Base-by-base conservation (phyloP, 1,140 invertebrate genomes). In the Meteorus sp. region DNA sequence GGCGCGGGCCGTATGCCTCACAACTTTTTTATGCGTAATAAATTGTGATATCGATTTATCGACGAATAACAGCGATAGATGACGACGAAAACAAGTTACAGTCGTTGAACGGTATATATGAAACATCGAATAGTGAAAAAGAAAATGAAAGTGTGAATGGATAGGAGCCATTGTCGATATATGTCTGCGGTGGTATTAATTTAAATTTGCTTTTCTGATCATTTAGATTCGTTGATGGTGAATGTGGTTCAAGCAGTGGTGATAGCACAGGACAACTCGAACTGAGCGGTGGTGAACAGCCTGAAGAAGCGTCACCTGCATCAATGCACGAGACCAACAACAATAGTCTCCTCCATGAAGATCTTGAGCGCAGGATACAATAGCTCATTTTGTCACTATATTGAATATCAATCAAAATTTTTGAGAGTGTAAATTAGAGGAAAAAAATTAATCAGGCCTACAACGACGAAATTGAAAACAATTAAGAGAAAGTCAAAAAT, bases 281-380 rank as follows among this genome's bases (percentile, higher is more conserved):
- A 64, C 50, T 80, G 39, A 79, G 77, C 57, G 75, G 78, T 22
- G 75, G 74, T 13, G 75, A 77, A 29, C 77, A 80, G 45, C 76
- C 76, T 25, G 78, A 79, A 53, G 75, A 76, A n/a, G 67, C 75
- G 27, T 79, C 78, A 5, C 77, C 78, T 0, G 69, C 68, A 8
- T 79, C 77, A 48, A 72, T 78, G 8, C 76, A 77, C 67, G 78
- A 80, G 61, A 72, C 78, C 15, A 80, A 80, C 62, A 80, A 80
- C 58, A 80, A 80, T 57, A 80, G 72, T 54, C 61, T 80, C n/a
- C 68, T 80, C 2, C 78, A 80, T 61, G 78, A 80, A 55, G 75
- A 80, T 56, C 62, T 80, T 52, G 78, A 80, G 62, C 75, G 77
- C 66, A 77, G 76, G 75, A 76, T 79, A 75, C 51, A 62, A 25